Percentiles rank a stretch among this genome's conserved stretches.
Evolutionary conservation across 2,888 invertebrate species (phyloP).

Genomic region (Aleiodes testaceus): DNA sequence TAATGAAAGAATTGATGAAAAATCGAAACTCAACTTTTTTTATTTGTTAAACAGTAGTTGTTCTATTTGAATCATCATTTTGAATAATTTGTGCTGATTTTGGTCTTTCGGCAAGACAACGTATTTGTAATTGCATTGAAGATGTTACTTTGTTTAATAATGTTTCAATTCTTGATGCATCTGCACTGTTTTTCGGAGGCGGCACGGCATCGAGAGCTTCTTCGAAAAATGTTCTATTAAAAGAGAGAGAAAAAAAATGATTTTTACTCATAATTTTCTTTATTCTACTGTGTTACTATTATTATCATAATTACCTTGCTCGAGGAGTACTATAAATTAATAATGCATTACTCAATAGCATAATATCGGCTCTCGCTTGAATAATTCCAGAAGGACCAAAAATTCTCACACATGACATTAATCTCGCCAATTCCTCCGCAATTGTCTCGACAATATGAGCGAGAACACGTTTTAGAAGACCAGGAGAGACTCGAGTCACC

Average conservation of each 20-base stretch:
- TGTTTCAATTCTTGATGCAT: constrained; percentile 66
- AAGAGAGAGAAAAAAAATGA: constrained; percentile 22
- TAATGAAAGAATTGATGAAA: background rate
- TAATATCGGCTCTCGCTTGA: constrained; percentile 87
- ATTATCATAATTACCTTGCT: constrained; percentile 82
- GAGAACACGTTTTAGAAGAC: constrained; percentile 82
- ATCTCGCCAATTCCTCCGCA: constrained; percentile 91
- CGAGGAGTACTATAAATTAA: constrained; percentile 79
- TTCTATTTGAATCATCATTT: constrained; percentile 50
- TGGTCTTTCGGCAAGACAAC: constrained; percentile 60
- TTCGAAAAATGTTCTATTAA: constrained; percentile 80
- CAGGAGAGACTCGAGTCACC: constrained; percentile 86
- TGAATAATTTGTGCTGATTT: constrained; percentile 36
- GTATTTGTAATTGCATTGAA: constrained; percentile 68
- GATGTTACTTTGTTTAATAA: constrained; percentile 64
- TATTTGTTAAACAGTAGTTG: constrained; percentile 54
- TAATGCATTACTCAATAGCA: constrained; percentile 80
- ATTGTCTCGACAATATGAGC: constrained; percentile 91
- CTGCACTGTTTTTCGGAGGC: constrained; percentile 76
- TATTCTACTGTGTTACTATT: constrained; percentile 46
- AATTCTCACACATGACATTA: constrained; percentile 85
- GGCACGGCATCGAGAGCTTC: constrained; percentile 89
- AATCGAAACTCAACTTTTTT: constrained; percentile 18
- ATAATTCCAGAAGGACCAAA: constrained; percentile 82
- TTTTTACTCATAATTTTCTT: background rate